Conservation (phyloP, 2,888 invertebrate genomes). For the Caenorhabditis sinica region DNA sequence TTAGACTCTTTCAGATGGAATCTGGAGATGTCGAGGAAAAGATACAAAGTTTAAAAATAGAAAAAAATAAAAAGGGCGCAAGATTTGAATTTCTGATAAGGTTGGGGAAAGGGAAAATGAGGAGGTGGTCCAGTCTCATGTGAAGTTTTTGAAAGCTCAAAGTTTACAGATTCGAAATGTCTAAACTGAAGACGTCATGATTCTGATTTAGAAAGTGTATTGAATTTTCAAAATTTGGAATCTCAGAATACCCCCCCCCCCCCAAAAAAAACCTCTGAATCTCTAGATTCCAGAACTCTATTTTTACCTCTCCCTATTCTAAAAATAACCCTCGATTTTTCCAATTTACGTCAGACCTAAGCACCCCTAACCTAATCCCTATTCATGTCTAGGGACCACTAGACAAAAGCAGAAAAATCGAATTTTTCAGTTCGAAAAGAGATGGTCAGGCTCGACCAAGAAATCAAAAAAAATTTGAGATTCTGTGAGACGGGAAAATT, state of each 20-base stretch:
- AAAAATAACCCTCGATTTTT: not conserved
- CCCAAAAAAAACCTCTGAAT: too few species aligned
- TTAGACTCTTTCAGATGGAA: not conserved
- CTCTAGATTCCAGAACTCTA: not conserved
- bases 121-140: too few species aligned
- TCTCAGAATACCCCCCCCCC: not conserved
- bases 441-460: too few species aligned
- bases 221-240: not conserved
- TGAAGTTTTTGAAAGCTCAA: too few species aligned
- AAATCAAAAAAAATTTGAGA: too few species aligned
- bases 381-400: not conserved
- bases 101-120: too few species aligned
- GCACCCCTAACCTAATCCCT: constrained; percentile 1
- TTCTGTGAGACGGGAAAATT: too few species aligned
- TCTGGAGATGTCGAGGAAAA: not conserved
- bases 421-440: too few species aligned
- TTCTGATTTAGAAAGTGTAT: not conserved
- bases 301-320: not conserved
- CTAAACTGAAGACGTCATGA: too few species aligned
- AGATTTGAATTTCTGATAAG: constrained; percentile 23
- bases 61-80: not conserved
- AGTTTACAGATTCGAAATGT: too few species aligned
- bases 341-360: not conserved
- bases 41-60: constrained; percentile 5
- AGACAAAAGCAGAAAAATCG: not conserved